These are phyloP conservation scores for Macrobrachium nipponense DNA, from an alignment of 1,140 invertebrate genomes.

Conservation along the genomic window DNA sequence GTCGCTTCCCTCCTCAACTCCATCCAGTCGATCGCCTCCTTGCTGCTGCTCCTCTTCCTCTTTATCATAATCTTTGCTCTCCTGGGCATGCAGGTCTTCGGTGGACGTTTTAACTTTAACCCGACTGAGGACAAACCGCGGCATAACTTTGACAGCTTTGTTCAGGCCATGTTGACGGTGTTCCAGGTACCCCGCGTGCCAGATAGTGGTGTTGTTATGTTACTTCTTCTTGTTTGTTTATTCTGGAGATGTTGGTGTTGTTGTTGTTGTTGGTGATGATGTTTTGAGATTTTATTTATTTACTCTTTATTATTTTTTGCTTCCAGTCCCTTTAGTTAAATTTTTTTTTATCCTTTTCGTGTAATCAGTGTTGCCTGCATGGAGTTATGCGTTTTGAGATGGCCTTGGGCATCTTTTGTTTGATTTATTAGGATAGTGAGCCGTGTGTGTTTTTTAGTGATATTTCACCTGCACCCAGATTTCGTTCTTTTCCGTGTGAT, in stretches of 20 bases:
- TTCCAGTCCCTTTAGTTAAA: too few species aligned
- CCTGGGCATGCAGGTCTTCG: conserved; percentile 99
- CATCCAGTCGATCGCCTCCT: conserved; percentile 99
- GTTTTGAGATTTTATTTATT: too few species aligned
- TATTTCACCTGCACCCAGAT: too few species aligned
- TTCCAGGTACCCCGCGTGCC: conserved; percentile 82
- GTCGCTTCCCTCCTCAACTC: conserved; percentile 99
- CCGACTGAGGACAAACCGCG: conserved; percentile 85
- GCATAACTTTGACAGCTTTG: conserved; percentile 99
- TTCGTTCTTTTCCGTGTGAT: too few species aligned
- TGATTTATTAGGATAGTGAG: too few species aligned
- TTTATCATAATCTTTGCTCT: conserved; percentile 99
- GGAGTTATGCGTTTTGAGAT: too few species aligned
- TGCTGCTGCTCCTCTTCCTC: conserved; percentile 99
- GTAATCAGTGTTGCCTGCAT: too few species aligned
- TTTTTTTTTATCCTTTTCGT: too few species aligned
- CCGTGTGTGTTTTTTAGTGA: too few species aligned
- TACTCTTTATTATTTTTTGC: too few species aligned
- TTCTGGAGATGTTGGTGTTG: background rate
- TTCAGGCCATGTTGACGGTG: conserved; percentile 98
- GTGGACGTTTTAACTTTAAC: conserved; percentile 98
- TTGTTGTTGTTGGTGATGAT: background rate
- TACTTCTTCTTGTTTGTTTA: background rate
- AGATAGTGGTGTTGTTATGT: conserved; percentile 2
- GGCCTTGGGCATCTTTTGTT: too few species aligned